Evolutionary conservation across 2,113 vertebrate genomes (phyloP).

Genomic region (Rissa tridactyla): DNA sequence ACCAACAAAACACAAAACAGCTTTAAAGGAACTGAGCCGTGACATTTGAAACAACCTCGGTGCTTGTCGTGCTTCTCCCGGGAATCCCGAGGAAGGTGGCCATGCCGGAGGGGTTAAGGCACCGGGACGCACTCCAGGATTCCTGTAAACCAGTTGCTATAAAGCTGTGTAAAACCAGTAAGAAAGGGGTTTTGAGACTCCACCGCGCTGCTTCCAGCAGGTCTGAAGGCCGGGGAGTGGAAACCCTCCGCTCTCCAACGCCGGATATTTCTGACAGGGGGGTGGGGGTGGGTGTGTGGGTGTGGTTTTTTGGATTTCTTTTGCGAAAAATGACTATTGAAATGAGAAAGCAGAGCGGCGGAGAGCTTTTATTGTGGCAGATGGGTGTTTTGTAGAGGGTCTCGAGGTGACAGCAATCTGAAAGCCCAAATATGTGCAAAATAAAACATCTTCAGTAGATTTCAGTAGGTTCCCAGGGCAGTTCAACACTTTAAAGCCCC

Average conservation of each 20-base stretch:
- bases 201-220: not conserved
- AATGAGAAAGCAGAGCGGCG: not conserved
- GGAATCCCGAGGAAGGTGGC: not conserved
- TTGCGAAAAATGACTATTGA: not conserved
- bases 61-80: not conserved
- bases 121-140: not conserved
- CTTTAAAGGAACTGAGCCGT: not conserved
- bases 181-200: not conserved
- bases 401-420: fast-evolving
- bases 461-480: not conserved
- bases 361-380: not conserved
- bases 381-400: not conserved
- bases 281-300: too few relatives aligned
- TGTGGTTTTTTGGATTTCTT: not conserved
- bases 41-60: not conserved
- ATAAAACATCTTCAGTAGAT: fast-evolving
- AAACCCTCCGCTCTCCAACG: not conserved
- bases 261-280: fast-evolving
- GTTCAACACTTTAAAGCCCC: not conserved
- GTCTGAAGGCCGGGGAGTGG: not conserved
- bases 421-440: not conserved
- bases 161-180: not conserved
- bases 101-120: not conserved
- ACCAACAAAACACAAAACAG: too few relatives aligned
- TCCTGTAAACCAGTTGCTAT: not conserved